Conservation (phyloP, 2,797 vertebrate genomes). For the Arremon aurantiirostris region DNA sequence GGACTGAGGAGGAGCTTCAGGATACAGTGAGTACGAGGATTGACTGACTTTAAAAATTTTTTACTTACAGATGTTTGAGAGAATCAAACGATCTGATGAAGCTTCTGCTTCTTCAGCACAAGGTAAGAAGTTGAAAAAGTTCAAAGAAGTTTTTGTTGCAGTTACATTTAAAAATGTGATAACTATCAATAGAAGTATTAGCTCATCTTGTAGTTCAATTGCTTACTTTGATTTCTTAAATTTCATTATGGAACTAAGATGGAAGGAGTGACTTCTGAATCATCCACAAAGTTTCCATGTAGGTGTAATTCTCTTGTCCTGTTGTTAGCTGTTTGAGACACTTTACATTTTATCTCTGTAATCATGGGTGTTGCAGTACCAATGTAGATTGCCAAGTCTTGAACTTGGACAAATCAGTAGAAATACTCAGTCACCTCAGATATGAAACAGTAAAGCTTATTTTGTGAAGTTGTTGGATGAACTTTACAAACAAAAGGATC, state of each 20-base stretch:
- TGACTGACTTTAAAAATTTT: neutral
- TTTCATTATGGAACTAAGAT: neutral
- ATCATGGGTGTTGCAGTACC: neutral
- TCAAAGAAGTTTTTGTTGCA: neutral
- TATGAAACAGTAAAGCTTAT: neutral
- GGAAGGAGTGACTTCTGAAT: neutral
- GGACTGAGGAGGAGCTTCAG: neutral
- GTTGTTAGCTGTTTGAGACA: neutral
- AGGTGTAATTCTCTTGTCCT: neutral
- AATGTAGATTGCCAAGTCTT: neutral
- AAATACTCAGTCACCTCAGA: neutral
- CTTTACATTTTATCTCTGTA: neutral
- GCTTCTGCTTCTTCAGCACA: constrained; percentile 70
- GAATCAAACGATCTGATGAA: constrained; percentile 71
- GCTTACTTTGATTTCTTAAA: neutral
- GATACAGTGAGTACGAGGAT: neutral
- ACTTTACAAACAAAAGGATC: neutral
- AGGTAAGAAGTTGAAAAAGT: constrained; percentile 66
- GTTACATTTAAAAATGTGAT: neutral
- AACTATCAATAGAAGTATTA: neutral
- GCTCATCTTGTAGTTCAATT: neutral
- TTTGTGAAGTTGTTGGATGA: neutral
- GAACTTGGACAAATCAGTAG: neutral
- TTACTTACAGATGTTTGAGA: constrained; percentile 74
- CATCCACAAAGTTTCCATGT: neutral